Conservation (phyloP, 2,888 invertebrate species). For the Phyllotreta striolata region DNA sequence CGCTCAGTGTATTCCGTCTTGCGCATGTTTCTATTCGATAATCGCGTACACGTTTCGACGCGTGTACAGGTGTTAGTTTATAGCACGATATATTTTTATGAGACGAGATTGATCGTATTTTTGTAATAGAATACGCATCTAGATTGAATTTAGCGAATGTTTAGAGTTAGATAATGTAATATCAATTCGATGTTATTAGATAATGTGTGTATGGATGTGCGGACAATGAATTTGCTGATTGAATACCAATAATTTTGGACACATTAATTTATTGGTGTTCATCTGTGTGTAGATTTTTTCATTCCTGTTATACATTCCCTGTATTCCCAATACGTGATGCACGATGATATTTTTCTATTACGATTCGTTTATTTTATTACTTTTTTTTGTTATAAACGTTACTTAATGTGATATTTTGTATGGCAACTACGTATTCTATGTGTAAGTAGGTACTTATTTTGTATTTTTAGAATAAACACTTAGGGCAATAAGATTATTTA, state of each 20-base stretch:
- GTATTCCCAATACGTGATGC: constrained; percentile 34
- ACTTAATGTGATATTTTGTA: constrained; percentile 43
- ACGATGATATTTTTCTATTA: constrained; percentile 40
- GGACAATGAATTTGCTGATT: too few relatives aligned
- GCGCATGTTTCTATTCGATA: too few relatives aligned
- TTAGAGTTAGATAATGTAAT: constrained; percentile 9
- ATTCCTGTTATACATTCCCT: constrained; percentile 23
- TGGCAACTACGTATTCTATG: constrained; percentile 32
- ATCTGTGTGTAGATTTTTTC: not conserved
- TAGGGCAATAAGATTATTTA: constrained; percentile 36
- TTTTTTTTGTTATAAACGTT: constrained; percentile 29
- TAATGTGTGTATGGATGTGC: too few relatives aligned
- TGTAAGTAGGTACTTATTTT: constrained; percentile 37
- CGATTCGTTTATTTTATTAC: constrained; percentile 33
- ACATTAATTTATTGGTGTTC: too few relatives aligned
- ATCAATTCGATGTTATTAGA: constrained; percentile 2
- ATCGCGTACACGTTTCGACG: too few relatives aligned
- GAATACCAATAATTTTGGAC: too few relatives aligned
- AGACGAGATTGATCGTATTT: too few relatives aligned
- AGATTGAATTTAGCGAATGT: constrained; percentile 6
- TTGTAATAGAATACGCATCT: not conserved
- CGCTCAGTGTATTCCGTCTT: too few relatives aligned
- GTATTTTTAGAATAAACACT: constrained; percentile 26
- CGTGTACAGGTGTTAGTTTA: too few relatives aligned
- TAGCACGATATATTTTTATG: too few relatives aligned